These are phyloP conservation scores for Cephalopachus bancanus DNA, from an alignment of 2,797 vertebrate genomes.

Conservation along the genomic window DNA sequence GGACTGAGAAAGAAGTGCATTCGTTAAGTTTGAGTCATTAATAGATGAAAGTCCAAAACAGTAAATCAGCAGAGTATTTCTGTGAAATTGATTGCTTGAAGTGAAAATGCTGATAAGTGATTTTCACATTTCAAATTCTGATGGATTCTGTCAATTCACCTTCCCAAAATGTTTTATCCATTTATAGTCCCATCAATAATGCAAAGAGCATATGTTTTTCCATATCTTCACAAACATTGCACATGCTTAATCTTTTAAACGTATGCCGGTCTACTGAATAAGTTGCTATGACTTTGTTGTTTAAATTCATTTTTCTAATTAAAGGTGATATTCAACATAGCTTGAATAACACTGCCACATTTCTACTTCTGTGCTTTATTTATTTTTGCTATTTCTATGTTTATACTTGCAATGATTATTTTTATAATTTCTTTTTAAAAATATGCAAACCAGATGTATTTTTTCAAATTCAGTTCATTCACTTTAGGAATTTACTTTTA, in stretches of 20 bases:
- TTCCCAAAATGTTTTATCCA: background rate
- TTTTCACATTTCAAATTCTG: slow-evolving; percentile 25
- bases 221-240: background rate
- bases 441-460: background rate
- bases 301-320: slow-evolving; percentile 47
- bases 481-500: background rate
- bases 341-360: background rate
- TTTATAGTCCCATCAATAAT: slow-evolving; percentile 15
- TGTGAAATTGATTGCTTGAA: background rate
- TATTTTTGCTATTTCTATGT: background rate
- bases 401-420: background rate
- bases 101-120: background rate
- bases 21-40: background rate
- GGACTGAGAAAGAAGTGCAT: background rate
- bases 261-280: background rate
- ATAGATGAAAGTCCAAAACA: background rate
- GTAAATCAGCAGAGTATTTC: background rate
- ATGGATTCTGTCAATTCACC: background rate
- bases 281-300: background rate
- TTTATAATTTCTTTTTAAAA: background rate
- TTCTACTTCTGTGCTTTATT: background rate
- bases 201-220: background rate
- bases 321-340: background rate
- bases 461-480: background rate
- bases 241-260: background rate